Percentiles rank a stretch among this genome's conserved stretches.
Conservation (phyloP, 2,888 invertebrate genomes). For the Trypoxylon attenuatum region DNA sequence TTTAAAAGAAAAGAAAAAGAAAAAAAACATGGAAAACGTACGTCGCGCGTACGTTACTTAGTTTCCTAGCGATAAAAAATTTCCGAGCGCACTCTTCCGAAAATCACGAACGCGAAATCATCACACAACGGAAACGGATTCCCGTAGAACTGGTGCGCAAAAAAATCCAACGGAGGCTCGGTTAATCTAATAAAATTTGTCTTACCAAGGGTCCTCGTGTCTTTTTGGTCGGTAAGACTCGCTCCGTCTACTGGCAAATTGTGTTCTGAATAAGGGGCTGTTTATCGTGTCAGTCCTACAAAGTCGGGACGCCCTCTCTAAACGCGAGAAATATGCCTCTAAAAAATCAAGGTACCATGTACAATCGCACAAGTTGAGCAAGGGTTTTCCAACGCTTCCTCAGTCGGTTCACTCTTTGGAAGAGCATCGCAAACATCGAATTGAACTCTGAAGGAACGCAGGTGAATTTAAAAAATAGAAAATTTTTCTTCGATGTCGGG, state of each 20-base stretch:
- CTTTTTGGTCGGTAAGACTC: not conserved
- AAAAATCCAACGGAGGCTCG: too few species aligned
- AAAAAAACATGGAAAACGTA: too few species aligned
- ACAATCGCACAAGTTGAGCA: conserved; percentile 43
- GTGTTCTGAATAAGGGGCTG: too few species aligned
- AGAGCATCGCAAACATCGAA: conserved; percentile 40
- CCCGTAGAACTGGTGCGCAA: too few species aligned
- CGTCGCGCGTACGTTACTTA: too few species aligned
- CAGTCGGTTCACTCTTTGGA: conserved; percentile 38
- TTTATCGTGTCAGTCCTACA: not conserved
- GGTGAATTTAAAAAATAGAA: conserved; percentile 34
- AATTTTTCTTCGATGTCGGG: conserved; percentile 26
- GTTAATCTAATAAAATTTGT: too few species aligned
- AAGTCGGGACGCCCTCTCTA: not conserved
- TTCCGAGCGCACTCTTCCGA: too few species aligned
- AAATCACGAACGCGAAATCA: too few species aligned
- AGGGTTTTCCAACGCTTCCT: conserved; percentile 26
- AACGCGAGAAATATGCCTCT: conserved; percentile 20
- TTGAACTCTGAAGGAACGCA: conserved; percentile 31
- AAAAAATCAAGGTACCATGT: conserved; percentile 31
- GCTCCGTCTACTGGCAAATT: too few species aligned
- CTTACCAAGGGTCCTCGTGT: not conserved
- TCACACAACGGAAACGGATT: too few species aligned
- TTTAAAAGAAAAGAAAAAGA: conserved; percentile 28
- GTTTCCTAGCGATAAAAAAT: too few species aligned